Conservation (phyloP, 2,113 vertebrate species). For the Petaurus breviceps region DNA sequence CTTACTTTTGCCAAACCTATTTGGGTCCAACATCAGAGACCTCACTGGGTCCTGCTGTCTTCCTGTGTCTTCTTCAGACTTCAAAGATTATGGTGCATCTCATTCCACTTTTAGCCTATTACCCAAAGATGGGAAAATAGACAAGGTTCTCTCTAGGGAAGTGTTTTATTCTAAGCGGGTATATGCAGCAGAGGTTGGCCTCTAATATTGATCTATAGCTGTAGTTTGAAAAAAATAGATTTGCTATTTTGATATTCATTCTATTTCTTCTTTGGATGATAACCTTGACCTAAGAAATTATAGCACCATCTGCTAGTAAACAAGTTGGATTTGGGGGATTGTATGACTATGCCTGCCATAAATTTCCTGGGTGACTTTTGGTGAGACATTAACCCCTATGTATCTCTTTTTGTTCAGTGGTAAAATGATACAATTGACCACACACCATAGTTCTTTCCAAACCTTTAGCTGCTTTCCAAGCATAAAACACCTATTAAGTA, state of each 20-base stretch:
- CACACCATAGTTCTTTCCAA: not conserved
- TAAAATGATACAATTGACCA: not conserved
- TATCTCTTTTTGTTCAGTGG: not conserved
- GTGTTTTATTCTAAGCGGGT: not conserved
- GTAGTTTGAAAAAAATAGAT: not conserved
- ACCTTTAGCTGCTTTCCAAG: too few relatives aligned
- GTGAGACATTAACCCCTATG: not conserved
- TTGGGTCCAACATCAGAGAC: not conserved
- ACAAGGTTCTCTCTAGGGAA: not conserved
- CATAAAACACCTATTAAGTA: not conserved
- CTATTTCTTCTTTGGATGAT: not conserved
- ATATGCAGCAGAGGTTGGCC: not conserved
- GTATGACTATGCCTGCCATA: not conserved
- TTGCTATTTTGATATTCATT: not conserved
- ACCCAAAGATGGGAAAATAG: not conserved
- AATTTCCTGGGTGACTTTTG: not conserved
- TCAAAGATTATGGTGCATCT: not conserved
- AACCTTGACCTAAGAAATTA: not conserved
- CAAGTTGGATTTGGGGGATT: not conserved
- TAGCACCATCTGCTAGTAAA: rapidly evolving
- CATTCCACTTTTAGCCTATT: not conserved
- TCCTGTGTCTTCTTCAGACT: not conserved
- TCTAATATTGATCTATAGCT: not conserved
- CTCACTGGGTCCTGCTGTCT: not conserved
- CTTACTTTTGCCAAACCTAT: not conserved